These are phyloP conservation scores for Rhabdomys dilectus DNA, from an alignment of 2,113 vertebrate species.

Conservation along the genomic window DNA sequence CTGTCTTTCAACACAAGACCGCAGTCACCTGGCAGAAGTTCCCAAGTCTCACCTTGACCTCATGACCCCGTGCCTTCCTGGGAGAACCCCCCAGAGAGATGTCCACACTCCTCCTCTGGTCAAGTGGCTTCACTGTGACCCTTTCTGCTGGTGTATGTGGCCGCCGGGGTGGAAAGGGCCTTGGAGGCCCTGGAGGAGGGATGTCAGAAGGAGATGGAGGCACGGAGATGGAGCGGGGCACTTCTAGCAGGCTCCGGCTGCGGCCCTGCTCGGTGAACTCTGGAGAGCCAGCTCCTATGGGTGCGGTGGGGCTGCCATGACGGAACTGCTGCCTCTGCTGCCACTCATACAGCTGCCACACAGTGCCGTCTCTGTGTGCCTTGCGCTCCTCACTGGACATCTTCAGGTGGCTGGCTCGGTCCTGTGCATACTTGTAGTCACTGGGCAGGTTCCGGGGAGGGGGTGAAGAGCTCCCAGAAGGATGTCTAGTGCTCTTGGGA, in stretches of 20 bases:
- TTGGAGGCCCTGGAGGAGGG: slow-evolving; percentile 91
- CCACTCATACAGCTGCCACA: slow-evolving; percentile 99
- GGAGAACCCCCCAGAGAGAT: slow-evolving; percentile 92
- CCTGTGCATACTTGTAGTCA: slow-evolving; percentile 98
- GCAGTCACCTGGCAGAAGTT: not conserved
- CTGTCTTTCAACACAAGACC: not conserved
- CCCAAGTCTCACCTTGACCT: slow-evolving; percentile 90
- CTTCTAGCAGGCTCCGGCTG: slow-evolving; percentile 94
- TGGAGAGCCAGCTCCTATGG: slow-evolving; percentile 89
- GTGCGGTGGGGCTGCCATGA: slow-evolving; percentile 96
- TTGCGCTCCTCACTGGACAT: slow-evolving; percentile 97
- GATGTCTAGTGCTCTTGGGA: slow-evolving; percentile 93
- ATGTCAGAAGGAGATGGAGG: slow-evolving; percentile 96
- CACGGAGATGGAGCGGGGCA: slow-evolving; percentile 96
- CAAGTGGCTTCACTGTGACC: slow-evolving; percentile 93
- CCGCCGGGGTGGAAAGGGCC: slow-evolving; percentile 90
- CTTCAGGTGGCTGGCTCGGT: slow-evolving; percentile 97
- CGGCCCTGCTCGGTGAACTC: slow-evolving; percentile 92
- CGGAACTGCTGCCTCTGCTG: slow-evolving; percentile 99
- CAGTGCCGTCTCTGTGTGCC: slow-evolving; percentile 95
- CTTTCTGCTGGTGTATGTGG: slow-evolving; percentile 96
- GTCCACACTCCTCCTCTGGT: slow-evolving; percentile 89
- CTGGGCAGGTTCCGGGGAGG: slow-evolving; percentile 92
- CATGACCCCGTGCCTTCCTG: slow-evolving; percentile 87
- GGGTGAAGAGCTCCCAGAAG: slow-evolving; percentile 90